phyloP scores from a whole-genome alignment of 2,888 invertebrate species.

The Augiades crinisus region DNA sequence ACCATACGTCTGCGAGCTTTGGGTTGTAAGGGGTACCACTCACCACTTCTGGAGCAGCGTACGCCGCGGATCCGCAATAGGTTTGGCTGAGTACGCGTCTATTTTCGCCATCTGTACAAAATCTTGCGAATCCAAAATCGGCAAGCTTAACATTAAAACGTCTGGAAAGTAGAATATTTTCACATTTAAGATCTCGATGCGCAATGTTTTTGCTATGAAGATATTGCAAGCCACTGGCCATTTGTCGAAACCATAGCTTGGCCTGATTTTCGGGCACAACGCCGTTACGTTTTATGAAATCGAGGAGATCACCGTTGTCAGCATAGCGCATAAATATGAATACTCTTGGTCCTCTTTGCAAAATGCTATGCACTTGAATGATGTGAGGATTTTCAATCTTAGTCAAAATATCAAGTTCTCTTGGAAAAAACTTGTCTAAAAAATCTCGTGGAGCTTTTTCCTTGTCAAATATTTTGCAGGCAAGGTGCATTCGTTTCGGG shows the following conservation, averaged over 20 bases:
- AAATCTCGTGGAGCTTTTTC: constrained; percentile 94
- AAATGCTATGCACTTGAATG: constrained; percentile 93
- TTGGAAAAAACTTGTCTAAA: constrained; percentile 94
- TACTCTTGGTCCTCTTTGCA: constrained; percentile 90
- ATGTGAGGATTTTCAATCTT: constrained; percentile 95
- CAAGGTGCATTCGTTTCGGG: constrained; percentile 87
- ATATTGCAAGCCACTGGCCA: constrained; percentile 91
- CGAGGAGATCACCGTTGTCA: constrained; percentile 93
- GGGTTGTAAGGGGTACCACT: constrained; percentile 94
- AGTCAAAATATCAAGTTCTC: constrained; percentile 94
- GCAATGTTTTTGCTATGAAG: constrained; percentile 92
- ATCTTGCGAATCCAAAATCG: constrained; percentile 96
- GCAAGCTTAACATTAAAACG: constrained; percentile 94
- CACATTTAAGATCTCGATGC: constrained; percentile 96
- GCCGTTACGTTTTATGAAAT: constrained; percentile 90
- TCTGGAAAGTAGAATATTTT: constrained; percentile 92
- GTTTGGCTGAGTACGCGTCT: constrained; percentile 91
- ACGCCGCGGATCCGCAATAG: constrained; percentile 98
- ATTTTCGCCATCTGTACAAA: constrained; percentile 87
- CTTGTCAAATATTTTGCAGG: constrained; percentile 96
- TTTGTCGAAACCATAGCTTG: constrained; percentile 92
- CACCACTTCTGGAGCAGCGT: constrained; percentile 97
- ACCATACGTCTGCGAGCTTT: constrained; percentile 96
- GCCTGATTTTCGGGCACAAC: constrained; percentile 89
- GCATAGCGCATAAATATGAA: constrained; percentile 96